Percentiles rank a stretch among this genome's conserved stretches.
These are phyloP conservation scores for Plebejus melissa DNA, from an alignment of 2,888 invertebrate genomes.

Conservation along the genomic window DNA sequence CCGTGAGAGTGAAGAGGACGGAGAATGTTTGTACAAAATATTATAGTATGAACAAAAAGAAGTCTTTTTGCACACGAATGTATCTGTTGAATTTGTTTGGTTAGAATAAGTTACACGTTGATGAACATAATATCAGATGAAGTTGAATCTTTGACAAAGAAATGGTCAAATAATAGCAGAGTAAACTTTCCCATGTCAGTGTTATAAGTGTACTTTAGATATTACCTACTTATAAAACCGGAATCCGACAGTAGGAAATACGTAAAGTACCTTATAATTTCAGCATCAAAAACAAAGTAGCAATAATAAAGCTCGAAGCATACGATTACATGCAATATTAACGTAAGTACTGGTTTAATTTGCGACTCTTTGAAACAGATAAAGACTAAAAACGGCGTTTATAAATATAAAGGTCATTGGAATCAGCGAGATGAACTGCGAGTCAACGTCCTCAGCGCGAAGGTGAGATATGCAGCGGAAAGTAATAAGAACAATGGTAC, in stretches of 20 bases:
- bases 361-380: conserved; percentile 4
- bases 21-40: neutral
- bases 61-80: neutral
- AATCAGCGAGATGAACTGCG: conserved; percentile 23
- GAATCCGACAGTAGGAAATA: neutral
- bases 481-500: conserved; percentile 22
- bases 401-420: conserved; percentile 24
- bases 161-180: neutral
- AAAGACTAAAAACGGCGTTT: neutral
- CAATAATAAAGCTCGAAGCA: neutral
- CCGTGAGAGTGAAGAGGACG: neutral
- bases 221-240: neutral
- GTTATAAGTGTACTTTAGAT: neutral
- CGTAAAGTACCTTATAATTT: neutral
- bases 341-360: conserved; percentile 8
- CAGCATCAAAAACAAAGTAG: neutral
- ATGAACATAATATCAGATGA: neutral
- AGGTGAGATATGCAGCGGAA: conserved; percentile 14
- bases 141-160: neutral
- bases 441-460: conserved; percentile 19
- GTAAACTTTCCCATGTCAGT: neutral
- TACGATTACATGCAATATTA: conserved; percentile 3
- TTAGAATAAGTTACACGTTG: neutral
- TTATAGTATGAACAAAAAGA: neutral
- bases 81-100: neutral